Evolutionary conservation across 2,888 invertebrate genomes (phyloP).

Genomic region (Bombyx huttoni): DNA sequence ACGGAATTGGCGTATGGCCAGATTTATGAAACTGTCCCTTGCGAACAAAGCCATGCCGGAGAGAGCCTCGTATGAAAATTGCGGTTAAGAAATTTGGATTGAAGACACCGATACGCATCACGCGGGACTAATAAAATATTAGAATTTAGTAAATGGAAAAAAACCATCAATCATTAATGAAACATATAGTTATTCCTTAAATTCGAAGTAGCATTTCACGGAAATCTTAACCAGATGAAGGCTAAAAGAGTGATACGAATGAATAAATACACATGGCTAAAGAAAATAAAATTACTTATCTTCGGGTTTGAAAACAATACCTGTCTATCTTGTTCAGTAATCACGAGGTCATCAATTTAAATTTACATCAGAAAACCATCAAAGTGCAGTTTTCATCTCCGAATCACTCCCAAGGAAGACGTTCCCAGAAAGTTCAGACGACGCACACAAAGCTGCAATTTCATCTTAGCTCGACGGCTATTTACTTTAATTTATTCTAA

Average conservation of each 20-base stretch:
- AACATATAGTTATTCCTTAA: not conserved
- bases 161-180: not conserved
- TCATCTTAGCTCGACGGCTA: conserved; percentile 12
- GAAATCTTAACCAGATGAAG: too few relatives aligned
- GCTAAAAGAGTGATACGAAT: too few relatives aligned
- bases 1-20: conserved; percentile 16
- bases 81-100: not conserved
- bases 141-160: not conserved
- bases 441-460: conserved; percentile 6
- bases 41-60: not conserved
- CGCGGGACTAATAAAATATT: not conserved
- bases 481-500: conserved; percentile 27
- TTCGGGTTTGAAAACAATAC: too few relatives aligned
- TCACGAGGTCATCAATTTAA: too few relatives aligned
- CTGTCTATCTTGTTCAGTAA: too few relatives aligned
- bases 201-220: too few relatives aligned
- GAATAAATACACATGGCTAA: too few relatives aligned
- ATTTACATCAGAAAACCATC: too few relatives aligned
- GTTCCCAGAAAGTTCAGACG: not conserved
- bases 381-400: not conserved
- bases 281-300: too few relatives aligned
- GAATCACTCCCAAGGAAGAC: not conserved
- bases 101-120: not conserved
- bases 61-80: not conserved
- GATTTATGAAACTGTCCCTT: conserved; percentile 3